phyloP scores from a whole-genome alignment of 2,797 vertebrate species.

The Leptodactylus fallax region DNA sequence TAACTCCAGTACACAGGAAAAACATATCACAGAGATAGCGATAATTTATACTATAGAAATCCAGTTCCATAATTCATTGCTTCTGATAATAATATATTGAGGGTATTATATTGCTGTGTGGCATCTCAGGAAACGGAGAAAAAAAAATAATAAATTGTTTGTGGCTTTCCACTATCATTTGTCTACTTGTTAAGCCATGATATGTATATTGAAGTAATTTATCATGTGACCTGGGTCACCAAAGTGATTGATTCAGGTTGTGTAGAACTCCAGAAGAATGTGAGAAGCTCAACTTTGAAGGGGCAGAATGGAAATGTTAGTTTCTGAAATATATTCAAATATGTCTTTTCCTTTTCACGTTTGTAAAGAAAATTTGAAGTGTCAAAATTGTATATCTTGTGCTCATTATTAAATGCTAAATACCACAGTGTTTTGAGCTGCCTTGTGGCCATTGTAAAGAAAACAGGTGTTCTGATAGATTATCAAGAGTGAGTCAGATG shows the following conservation, averaged over 20 bases:
- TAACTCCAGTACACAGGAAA: not conserved
- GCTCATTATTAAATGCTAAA: conserved; percentile 88
- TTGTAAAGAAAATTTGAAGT: conserved; percentile 83
- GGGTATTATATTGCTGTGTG: not conserved
- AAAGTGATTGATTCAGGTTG: conserved; percentile 46
- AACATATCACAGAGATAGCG: not conserved
- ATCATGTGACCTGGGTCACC: conserved; percentile 21
- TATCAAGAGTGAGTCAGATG: conserved; percentile 84
- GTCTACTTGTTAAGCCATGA: conserved; percentile 36
- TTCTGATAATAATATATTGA: conserved; percentile 27
- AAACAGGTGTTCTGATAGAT: conserved; percentile 88
- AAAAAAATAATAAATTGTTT: conserved; percentile 24
- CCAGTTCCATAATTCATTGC: not conserved
- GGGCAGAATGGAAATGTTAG: conserved; percentile 61
- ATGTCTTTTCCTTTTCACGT: conserved; percentile 74
- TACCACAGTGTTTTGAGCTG: conserved; percentile 86
- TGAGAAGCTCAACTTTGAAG: conserved; percentile 52
- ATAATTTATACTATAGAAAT: not conserved
- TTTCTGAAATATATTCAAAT: conserved; percentile 77
- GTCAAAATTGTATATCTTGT: conserved; percentile 84
- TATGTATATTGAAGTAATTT: conserved; percentile 25
- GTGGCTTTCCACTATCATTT: conserved; percentile 21
- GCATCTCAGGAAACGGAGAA: not conserved
- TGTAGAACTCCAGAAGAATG: conserved; percentile 38
- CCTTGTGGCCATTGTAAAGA: conserved; percentile 86